Percentiles rank a stretch among this genome's conserved stretches.
Conservation (phyloP, 2,888 invertebrate genomes). For the Alviniconcha strummeri region DNA sequence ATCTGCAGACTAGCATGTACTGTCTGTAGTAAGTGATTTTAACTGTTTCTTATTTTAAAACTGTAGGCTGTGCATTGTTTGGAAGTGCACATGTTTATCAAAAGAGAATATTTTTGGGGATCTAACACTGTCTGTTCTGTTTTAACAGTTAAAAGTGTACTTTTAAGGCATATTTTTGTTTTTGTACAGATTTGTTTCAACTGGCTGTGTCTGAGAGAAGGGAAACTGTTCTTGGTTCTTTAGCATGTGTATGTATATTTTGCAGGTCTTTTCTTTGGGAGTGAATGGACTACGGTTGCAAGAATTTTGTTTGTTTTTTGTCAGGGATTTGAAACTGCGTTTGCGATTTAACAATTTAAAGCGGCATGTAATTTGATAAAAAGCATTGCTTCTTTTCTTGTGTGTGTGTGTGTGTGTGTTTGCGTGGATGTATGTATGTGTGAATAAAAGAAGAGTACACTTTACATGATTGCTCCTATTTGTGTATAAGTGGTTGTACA, state of each 20-base stretch:
- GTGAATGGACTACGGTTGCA: background rate
- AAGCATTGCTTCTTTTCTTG: too few species aligned
- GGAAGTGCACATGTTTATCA: background rate
- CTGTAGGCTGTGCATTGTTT: background rate
- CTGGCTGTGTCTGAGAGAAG: too few species aligned
- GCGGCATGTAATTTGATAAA: too few species aligned
- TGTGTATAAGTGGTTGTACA: too few species aligned
- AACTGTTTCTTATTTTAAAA: too few species aligned
- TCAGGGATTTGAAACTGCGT: background rate
- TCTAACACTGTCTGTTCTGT: too few species aligned
- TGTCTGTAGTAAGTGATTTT: too few species aligned
- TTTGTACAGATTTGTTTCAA: conserved; percentile 2
- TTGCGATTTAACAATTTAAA: background rate
- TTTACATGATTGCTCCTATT: too few species aligned
- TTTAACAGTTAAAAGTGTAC: background rate
- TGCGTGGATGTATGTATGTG: background rate
- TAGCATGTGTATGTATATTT: background rate
- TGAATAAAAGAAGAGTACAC: too few species aligned
- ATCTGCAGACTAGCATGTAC: too few species aligned
- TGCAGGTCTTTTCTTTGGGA: background rate
- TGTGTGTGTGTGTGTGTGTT: background rate
- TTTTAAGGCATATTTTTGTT: background rate
- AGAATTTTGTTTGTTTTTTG: background rate
- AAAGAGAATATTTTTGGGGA: background rate
- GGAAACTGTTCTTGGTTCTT: background rate